Conservation (phyloP, 2,113 vertebrate species). For the Australoheros scitulus region DNA sequence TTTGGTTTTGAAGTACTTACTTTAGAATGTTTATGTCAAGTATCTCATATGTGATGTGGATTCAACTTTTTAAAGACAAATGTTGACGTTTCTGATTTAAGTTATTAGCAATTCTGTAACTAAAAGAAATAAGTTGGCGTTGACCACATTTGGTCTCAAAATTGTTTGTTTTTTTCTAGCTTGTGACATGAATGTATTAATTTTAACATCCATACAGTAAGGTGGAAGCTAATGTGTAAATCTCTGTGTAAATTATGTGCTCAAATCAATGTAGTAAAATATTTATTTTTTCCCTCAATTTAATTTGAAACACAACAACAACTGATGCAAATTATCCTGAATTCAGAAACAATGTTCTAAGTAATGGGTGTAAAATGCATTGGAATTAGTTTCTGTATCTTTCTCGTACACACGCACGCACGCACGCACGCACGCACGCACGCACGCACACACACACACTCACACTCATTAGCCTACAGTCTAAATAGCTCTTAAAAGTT, state of each 20-base stretch:
- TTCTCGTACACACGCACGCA: too few relatives aligned
- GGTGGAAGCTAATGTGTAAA: not conserved
- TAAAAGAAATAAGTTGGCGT: not conserved
- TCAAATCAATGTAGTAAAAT: not conserved
- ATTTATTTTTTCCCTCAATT: not conserved
- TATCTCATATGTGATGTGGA: not conserved
- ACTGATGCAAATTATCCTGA: not conserved
- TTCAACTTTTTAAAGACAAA: not conserved
- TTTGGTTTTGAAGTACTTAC: not conserved
- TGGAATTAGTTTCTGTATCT: too few relatives aligned
- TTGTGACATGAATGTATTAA: too few relatives aligned
- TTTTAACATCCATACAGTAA: not conserved
- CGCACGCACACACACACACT: too few relatives aligned
- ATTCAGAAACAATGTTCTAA: not conserved
- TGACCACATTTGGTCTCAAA: not conserved
- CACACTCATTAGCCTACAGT: slow-evolving; percentile 22
- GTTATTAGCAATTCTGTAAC: not conserved
- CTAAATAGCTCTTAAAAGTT: slow-evolving; percentile 56
- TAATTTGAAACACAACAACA: not conserved
- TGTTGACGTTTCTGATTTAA: not conserved
- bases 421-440: too few relatives aligned
- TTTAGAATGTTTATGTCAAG: not conserved
- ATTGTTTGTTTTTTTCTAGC: not conserved
- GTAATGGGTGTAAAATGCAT: fast-evolving
- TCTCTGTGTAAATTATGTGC: not conserved